Base-by-base conservation (phyloP, 2,888 invertebrate species). In the Cephus rjabovi region DNA sequence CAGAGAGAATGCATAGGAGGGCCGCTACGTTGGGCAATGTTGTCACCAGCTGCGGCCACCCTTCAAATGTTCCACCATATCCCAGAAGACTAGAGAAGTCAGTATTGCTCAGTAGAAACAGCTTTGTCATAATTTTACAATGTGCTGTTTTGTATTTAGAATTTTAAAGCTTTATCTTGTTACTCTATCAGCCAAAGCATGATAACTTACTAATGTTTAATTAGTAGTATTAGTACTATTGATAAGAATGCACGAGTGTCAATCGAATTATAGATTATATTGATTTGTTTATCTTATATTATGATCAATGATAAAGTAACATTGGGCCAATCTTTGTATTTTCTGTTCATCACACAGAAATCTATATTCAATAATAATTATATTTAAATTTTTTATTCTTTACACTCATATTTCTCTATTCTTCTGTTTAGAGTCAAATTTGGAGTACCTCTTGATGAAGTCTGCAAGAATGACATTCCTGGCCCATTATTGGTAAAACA, bases 381-480 rank as follows among this genome's bases (percentile, higher is more conserved):
- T 56, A 0, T 56, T 56, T 2, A 1, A 56, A 56, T 23, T 23
- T 1, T 56, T 9, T 15, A 23, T 40, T 56, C 56, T 56, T 56
- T 56, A 56, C 23, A 56, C 23, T 56, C 4, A 56, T 23, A 1
- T 9, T 56, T 56, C 9, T 56, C 2, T 70, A 37, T 78, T 74
- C 76, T 77, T 83, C 82, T 75, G 92, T 92, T 69, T 87, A 94
- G 94, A 94, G 97, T 98, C 76, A 98, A 98, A 92, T 98, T 98
- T 93, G 98, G 98, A 84, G 97, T 96, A 82, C 95, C 97, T 75
- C 93, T 98, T 82, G 96, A 96, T 87, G 97, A 97, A 94, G 98
- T 98, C 83, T 98, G 98, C 93, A 98, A 98, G 92, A 97, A 97
- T 92, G 97, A 97, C 93, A 97, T 98, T 92, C 98, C 98, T 84